Conservation (phyloP, 2,888 invertebrate species). For the Sinelater perroti region DNA sequence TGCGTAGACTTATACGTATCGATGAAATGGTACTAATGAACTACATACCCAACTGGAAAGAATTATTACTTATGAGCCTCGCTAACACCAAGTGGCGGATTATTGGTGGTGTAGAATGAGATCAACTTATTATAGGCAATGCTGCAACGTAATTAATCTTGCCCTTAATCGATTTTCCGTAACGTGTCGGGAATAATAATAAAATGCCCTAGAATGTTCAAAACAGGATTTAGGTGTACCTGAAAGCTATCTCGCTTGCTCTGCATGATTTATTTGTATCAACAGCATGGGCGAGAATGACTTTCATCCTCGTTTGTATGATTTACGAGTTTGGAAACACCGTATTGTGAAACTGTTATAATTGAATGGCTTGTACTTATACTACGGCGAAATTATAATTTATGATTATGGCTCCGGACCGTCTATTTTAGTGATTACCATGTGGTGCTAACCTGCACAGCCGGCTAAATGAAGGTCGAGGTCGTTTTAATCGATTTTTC, state of each 20-base stretch:
- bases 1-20: constrained; percentile 11
- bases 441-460: constrained; percentile 14
- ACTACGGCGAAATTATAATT: constrained; percentile 32
- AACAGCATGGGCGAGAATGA: constrained; percentile 39
- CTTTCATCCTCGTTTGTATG: constrained; percentile 43
- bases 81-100: constrained; percentile 22
- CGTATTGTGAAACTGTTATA: constrained; percentile 36
- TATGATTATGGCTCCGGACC: constrained; percentile 25
- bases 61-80: constrained; percentile 17
- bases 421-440: constrained; percentile 17
- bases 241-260: constrained; percentile 26
- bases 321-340: constrained; percentile 39
- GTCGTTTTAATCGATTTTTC: not conserved
- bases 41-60: constrained; percentile 1
- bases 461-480: not conserved
- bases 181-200: constrained; percentile 30
- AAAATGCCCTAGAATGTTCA: constrained; percentile 28
- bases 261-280: constrained; percentile 41
- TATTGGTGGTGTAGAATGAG: constrained; percentile 26
- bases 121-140: constrained; percentile 30
- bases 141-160: constrained; percentile 37
- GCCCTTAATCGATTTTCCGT: constrained; percentile 36
- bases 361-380: constrained; percentile 35
- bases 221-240: constrained; percentile 34
- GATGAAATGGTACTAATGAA: constrained; percentile 9